Percentiles rank a stretch among this genome's conserved stretches.
These are phyloP conservation scores for Plebejus melissa DNA, from an alignment of 2,888 invertebrate genomes.

Conservation along the genomic window DNA sequence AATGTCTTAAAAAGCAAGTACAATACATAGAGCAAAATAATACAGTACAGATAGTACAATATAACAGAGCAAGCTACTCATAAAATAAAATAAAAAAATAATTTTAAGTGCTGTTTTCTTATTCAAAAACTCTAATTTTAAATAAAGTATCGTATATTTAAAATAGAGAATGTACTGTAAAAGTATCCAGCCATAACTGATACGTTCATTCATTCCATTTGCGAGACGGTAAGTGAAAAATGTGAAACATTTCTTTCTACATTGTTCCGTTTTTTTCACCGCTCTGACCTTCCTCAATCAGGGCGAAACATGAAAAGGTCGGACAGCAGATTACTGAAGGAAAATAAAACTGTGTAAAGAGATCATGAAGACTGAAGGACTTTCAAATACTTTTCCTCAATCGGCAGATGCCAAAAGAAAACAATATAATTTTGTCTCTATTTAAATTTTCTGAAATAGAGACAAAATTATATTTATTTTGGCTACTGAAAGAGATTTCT, in stretches of 20 bases:
- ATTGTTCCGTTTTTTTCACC: slow-evolving; percentile 27
- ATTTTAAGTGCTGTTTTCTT: not conserved
- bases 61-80: not conserved
- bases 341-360: slow-evolving; percentile 25
- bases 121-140: not conserved
- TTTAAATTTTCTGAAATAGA: not conserved
- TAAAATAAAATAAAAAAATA: too few species aligned
- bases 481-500: too few species aligned
- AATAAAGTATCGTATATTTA: not conserved
- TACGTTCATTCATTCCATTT: slow-evolving; percentile 23
- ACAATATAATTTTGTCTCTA: not conserved
- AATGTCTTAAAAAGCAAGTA: too few species aligned
- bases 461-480: too few species aligned
- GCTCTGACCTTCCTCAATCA: slow-evolving; percentile 27
- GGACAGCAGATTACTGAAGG: slow-evolving; percentile 25
- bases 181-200: slow-evolving; percentile 12
- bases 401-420: not conserved
- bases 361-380: slow-evolving; percentile 22
- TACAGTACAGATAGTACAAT: not conserved
- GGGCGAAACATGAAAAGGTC: slow-evolving; percentile 30
- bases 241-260: slow-evolving; percentile 28
- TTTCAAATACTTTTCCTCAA: not conserved
- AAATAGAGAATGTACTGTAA: slow-evolving; percentile 1
- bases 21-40: too few species aligned
- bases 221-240: slow-evolving; percentile 24